Evolutionary conservation across 2,888 invertebrate genomes (phyloP).

Genomic region (Cataglyphis cursor): DNA sequence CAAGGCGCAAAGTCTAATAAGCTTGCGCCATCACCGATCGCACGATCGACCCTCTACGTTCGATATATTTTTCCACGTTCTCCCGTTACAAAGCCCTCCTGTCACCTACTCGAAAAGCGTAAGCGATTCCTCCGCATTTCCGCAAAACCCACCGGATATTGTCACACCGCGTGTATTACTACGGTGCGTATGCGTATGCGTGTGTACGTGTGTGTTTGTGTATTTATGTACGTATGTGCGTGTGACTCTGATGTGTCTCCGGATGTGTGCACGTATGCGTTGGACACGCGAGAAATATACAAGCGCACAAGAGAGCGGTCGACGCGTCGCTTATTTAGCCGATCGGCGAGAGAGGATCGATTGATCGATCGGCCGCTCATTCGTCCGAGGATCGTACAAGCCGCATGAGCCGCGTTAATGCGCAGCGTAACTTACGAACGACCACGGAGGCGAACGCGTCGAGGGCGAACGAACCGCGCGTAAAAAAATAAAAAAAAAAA

Average conservation of each 20-base stretch:
- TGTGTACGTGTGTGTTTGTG: too few species aligned
- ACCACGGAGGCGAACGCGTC: conserved; percentile 10
- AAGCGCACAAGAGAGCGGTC: conserved; percentile 39
- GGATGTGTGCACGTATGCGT: background rate
- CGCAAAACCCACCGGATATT: conserved; percentile 28
- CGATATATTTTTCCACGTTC: conserved; percentile 53
- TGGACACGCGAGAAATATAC: conserved; percentile 19
- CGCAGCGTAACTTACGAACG: conserved; percentile 29
- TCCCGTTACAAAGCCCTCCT: background rate
- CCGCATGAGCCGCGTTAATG: conserved; percentile 38
- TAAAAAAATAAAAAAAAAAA: background rate
- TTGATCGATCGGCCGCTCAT: conserved; percentile 45
- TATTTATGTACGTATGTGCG: too few species aligned
- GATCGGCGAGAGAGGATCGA: conserved; percentile 47
- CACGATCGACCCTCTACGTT: conserved; percentile 39
- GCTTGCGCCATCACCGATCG: conserved; percentile 37
- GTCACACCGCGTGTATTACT: conserved; percentile 26
- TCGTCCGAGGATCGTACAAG: conserved; percentile 50
- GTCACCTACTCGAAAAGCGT: conserved; percentile 19
- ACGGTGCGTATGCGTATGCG: background rate
- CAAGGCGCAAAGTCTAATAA: background rate
- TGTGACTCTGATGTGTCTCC: background rate
- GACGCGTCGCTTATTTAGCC: conserved; percentile 47
- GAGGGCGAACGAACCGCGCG: conserved; percentile 38
- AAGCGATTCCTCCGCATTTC: conserved; percentile 11